Evolutionary conservation across 2,888 invertebrate species (phyloP).

Genomic region (Drosophila histrio): DNA sequence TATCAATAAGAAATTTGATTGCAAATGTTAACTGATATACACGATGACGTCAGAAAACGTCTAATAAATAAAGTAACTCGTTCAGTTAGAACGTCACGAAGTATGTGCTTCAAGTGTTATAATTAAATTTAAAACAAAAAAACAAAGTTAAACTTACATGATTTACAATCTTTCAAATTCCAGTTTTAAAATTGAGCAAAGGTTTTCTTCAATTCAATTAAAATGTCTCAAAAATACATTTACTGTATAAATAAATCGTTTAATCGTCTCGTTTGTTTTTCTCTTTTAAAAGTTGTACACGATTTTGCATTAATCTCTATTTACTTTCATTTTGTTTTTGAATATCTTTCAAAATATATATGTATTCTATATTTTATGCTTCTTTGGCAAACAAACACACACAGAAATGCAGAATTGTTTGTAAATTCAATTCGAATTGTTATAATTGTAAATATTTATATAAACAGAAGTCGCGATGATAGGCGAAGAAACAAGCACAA

Average conservation of each 20-base stretch:
- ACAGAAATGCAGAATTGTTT: constrained; percentile 40
- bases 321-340: constrained; percentile 15
- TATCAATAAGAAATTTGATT: constrained; percentile 53
- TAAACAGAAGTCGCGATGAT: constrained; percentile 45
- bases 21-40: constrained; percentile 37
- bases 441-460: constrained; percentile 54
- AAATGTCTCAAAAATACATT: constrained; percentile 45
- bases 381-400: constrained; percentile 51
- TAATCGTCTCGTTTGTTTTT: too few relatives aligned
- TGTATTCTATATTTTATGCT: constrained; percentile 5
- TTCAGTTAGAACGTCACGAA: constrained; percentile 19
- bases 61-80: constrained; percentile 30
- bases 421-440: constrained; percentile 53
- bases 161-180: constrained; percentile 27
- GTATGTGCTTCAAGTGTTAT: background rate
- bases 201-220: background rate
- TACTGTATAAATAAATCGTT: constrained; percentile 25
- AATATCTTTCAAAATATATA: background rate
- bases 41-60: constrained; percentile 51
- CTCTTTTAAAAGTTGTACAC: constrained; percentile 26
- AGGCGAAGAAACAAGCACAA: constrained; percentile 10
- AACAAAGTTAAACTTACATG: too few relatives aligned
- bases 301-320: constrained; percentile 17
- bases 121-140: too few relatives aligned
- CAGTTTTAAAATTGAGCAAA: constrained; percentile 30